Base-by-base conservation (phyloP, 2,113 vertebrate genomes). In the Emydura subglobosa region DNA sequence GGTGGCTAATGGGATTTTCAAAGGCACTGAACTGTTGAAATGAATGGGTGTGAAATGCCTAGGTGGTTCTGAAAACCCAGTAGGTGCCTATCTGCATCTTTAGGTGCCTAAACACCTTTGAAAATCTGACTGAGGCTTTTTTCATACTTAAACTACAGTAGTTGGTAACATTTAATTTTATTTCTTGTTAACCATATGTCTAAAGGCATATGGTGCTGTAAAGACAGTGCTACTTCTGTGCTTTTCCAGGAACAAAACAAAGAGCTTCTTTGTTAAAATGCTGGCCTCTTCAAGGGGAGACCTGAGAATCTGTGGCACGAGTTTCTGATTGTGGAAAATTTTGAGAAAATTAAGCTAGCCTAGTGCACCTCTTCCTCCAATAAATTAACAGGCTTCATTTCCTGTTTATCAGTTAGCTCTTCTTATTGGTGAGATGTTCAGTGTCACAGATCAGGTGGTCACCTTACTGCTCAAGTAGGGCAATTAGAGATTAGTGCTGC, bases 51-150 rank as follows among this genome's bases (percentile, higher is more conserved):
- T 47, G 14, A 78, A 21, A 25, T 25, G 25, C 42, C 42, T 27
- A 14, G 42, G 24, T 81, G 74, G 91, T 96, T 82, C 78, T 94
- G 85, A 88, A 95, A 91, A 88, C 39, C 34, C 82, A 47, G 83
- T 54, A 29, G 82, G 79, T 93, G 94, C 95, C 74, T 84, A 39
- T 90, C 79, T 84, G 39, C 25, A 78, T 27, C 39, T 78, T 89
- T 65, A 81, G n/a, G 53, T 93, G 50, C 87, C 89, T 81, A 51
- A 88, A 91, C 93, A 50, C 14, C 9, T 74, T 87, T 74, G 0
- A 1, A 5, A 68, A 76, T 90, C 83, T 57, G 55, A 19, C 53
- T 88, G 22, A 7, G 90, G 80, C 74, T 34, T 87, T 84, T 92
- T 91, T 44, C 24, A 7, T 80, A 91, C 68, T 50, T 59, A 68